These are phyloP conservation scores for Chionoecetes opilio DNA, from an alignment of 1,140 invertebrate genomes.

Conservation along the genomic window DNA sequence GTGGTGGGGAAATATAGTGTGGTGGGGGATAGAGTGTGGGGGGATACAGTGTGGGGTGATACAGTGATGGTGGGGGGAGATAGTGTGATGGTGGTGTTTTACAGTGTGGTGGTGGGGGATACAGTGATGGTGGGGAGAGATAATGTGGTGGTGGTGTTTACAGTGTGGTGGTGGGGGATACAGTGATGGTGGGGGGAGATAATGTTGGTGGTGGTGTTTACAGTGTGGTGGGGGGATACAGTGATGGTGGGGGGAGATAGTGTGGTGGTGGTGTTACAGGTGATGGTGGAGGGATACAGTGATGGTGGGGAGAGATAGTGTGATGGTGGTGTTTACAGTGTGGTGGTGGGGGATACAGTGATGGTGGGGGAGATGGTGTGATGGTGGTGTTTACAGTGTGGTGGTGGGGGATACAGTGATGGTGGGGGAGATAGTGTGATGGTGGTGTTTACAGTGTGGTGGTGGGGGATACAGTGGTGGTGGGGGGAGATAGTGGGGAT, in stretches of 20 bases:
- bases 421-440: background rate
- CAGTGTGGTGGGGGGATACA: background rate
- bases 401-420: background rate
- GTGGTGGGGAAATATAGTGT: too few species aligned
- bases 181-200: background rate
- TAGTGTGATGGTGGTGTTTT: background rate
- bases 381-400: background rate
- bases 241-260: background rate
- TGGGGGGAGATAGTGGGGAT: too few species aligned
- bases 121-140: background rate
- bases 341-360: background rate
- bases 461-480: background rate
- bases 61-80: background rate
- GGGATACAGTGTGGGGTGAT: background rate
- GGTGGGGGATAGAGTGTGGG: too few species aligned
- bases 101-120: background rate
- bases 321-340: background rate
- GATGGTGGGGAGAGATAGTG: too few species aligned
- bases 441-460: background rate
- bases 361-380: background rate
- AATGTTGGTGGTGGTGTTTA: background rate
- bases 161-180: background rate
- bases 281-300: background rate
- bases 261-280: too few species aligned
- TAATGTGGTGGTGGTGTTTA: background rate